Evolutionary conservation across 1,140 invertebrate species (phyloP).

Genomic region (Drosophila setifemur): DNA sequence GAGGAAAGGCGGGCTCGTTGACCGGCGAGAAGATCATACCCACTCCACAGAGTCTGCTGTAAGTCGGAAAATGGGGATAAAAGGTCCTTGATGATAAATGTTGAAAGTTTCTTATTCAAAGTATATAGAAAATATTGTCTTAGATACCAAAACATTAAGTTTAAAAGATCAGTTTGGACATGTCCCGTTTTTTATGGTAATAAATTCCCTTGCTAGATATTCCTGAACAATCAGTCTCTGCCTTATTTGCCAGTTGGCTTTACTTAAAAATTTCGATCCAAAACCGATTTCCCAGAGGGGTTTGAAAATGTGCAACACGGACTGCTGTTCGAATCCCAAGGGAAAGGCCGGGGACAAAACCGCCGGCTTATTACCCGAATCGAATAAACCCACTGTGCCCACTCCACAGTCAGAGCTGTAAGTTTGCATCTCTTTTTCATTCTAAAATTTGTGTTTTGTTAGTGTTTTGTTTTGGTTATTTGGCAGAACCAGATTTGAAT

Average conservation of each 20-base stretch:
- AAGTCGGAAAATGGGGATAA: too few relatives aligned
- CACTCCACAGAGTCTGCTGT: slow-evolving; percentile 66
- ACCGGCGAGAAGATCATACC: slow-evolving; percentile 41
- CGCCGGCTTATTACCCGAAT: neutral
- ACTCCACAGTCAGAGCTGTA: slow-evolving; percentile 22
- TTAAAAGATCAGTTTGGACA: too few relatives aligned
- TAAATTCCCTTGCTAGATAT: too few relatives aligned
- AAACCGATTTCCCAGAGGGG: neutral
- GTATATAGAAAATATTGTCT: too few relatives aligned
- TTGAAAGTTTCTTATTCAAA: too few relatives aligned
- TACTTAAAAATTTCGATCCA: neutral
- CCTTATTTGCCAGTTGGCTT: neutral
- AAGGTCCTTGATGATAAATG: too few relatives aligned
- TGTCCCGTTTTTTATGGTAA: too few relatives aligned
- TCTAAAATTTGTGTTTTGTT: too few relatives aligned
- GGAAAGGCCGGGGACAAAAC: slow-evolving; percentile 27
- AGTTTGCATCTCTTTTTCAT: too few relatives aligned
- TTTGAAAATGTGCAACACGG: slow-evolving; percentile 19
- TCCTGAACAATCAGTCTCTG: neutral
- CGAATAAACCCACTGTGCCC: neutral
- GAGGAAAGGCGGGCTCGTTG: neutral
- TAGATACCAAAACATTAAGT: too few relatives aligned
- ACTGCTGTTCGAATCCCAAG: slow-evolving; percentile 43
- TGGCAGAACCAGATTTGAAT: neutral
- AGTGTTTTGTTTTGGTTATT: neutral